These are phyloP conservation scores for Solea solea DNA, from an alignment of 2,113 vertebrate genomes.

Conservation along the genomic window DNA sequence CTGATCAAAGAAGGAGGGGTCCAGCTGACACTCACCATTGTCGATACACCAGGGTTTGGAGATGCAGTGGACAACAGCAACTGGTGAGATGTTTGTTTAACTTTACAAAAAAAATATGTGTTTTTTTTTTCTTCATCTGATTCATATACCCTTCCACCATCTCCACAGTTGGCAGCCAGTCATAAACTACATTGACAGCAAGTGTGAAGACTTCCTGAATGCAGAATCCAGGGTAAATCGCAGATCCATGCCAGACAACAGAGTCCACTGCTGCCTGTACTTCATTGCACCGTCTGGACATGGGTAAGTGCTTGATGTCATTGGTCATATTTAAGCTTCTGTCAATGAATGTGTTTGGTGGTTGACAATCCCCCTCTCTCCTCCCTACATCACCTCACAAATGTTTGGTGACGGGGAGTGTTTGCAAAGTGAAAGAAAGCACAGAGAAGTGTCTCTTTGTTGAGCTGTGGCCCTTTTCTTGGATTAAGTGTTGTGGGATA, in stretches of 20 bases:
- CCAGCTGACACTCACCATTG: conserved; percentile 85
- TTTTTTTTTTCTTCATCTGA: not conserved
- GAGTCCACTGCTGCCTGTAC: conserved; percentile 84
- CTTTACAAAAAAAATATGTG: not conserved
- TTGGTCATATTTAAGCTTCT: not conserved
- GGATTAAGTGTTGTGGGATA: too few species aligned
- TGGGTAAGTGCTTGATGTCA: conserved; percentile 64
- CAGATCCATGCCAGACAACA: conserved; percentile 80
- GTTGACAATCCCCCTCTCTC: too few species aligned
- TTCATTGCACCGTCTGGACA: conserved; percentile 83
- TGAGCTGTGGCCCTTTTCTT: too few species aligned
- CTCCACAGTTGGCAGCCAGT: conserved; percentile 80
- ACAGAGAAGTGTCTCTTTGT: too few species aligned
- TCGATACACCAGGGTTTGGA: conserved; percentile 85
- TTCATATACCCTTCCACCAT: not conserved
- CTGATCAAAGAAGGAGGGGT: conserved; percentile 85
- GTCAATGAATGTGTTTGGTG: not conserved
- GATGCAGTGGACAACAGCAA: conserved; percentile 86
- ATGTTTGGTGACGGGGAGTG: too few species aligned
- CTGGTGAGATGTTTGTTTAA: conserved; percentile 70
- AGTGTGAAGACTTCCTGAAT: conserved; percentile 84
- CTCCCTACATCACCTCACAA: too few species aligned
- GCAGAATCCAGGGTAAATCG: conserved; percentile 82
- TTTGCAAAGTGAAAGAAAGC: too few species aligned
- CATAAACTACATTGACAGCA: conserved; percentile 82